Evolutionary conservation across 2,888 invertebrate species (phyloP).

Genomic region (Caenorhabditis wallacei): DNA sequence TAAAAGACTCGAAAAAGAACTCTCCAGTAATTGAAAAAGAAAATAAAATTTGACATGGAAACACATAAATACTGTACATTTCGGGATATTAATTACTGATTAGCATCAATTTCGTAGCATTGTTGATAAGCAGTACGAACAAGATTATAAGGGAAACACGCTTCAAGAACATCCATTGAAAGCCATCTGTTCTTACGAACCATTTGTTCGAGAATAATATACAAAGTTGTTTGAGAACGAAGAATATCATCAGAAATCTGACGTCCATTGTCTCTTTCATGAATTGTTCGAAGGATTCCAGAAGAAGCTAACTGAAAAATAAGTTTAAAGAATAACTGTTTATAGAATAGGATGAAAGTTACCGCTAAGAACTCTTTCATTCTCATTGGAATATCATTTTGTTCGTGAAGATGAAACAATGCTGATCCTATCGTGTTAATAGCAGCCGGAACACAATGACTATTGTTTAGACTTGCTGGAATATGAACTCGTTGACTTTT

Average conservation of each 20-base stretch:
- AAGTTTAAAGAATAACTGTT: background rate
- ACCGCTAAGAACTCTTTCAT: slow-evolving; percentile 94
- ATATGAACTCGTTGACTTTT: background rate
- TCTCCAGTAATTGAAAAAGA: background rate
- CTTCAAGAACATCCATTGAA: slow-evolving; percentile 98
- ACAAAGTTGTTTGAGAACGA: slow-evolving; percentile 94
- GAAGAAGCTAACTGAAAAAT: slow-evolving; percentile 91
- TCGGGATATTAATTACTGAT: slow-evolving; percentile 10
- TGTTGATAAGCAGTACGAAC: slow-evolving; percentile 96
- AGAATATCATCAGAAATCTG: slow-evolving; percentile 89
- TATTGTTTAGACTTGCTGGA: slow-evolving; percentile 88
- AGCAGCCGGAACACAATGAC: slow-evolving; percentile 97
- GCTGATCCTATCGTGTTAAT: slow-evolving; percentile 97
- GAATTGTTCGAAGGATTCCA: slow-evolving; percentile 93
- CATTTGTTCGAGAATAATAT: slow-evolving; percentile 94
- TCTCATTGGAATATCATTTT: slow-evolving; percentile 96
- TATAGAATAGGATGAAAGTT: no score
- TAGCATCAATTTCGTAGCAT: slow-evolving; percentile 71
- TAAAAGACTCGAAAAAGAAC: slow-evolving; percentile 17
- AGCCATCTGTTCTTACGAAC: slow-evolving; percentile 98
- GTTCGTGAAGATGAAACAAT: slow-evolving; percentile 95
- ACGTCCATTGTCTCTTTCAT: slow-evolving; percentile 90
- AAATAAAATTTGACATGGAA: slow-evolving; percentile 27
- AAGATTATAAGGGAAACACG: slow-evolving; percentile 98
- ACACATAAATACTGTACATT: background rate